Base-by-base conservation (phyloP, 2,888 invertebrate genomes). In the Nephrotoma appendiculata region DNA sequence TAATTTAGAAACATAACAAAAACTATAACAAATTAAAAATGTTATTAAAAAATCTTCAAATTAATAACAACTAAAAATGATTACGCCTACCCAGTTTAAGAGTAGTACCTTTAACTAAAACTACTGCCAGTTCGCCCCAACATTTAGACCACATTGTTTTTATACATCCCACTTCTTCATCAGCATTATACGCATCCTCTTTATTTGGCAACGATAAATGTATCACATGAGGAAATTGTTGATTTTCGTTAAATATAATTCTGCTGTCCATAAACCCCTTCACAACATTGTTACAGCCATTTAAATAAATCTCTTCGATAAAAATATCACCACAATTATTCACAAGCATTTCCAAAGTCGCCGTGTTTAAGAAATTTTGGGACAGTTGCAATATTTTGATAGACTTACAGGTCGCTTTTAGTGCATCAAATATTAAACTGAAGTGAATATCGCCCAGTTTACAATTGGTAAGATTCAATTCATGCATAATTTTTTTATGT, bases 381-480 rank as follows among this genome's bases (percentile, higher is more conserved):
- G 92, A 88, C 92, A 92, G 87, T 91, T 91, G 90, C 92, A 91
- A 87, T 57, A 88, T 87, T 19, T 91, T 89, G 48, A 91, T 90
- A 15, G 87, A 87, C 6, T 91, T 86, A 31, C 89, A 89, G 85
- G 90, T 89, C 1, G 89, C 87, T 71, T 71, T 71, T 44, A 91
- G 89, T 89, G 89, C 6, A 42, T 84, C 42, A 6, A 84, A 84
- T 42, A 84, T 84, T 84, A 42, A 90, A 88, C 91, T 94, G 87
- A 95, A 91, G 89, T 94, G 94, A 2, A 92, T 92, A 92, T 95
- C 95, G 11, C 91, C 92, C 11, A 95, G 90, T 88, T 93, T 92
- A 89, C 94, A 94, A 87, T 93, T 92, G 0, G 94, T 93, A 87
- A 95, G 90, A 89, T 92, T 92, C 88, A 93, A 92, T 88, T 89